Evolutionary conservation across 2,888 invertebrate genomes (phyloP), one percentile per base, ranked within the genome.

Genomic region (Tupiocoris notatus): DNA sequence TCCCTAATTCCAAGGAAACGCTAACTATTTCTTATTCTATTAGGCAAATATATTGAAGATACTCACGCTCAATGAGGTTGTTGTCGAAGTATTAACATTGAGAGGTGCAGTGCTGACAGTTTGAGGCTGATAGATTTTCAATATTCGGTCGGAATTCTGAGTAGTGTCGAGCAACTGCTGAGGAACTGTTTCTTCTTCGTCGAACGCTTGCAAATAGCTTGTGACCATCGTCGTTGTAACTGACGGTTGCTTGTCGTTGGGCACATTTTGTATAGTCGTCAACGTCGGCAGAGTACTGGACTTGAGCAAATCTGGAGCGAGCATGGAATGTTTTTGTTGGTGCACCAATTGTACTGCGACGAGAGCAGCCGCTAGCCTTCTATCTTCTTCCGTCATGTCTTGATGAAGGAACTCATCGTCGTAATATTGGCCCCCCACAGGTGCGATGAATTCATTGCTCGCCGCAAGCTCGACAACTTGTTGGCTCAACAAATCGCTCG

Each of bases 321-420:
- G 61, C 16, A 80, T 75, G 16, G 79, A 77, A 61, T 80, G 79
- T 79, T 88, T 87, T 78, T 88, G 88, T 78, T 88, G 88, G 74
- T 88, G 88, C 74, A 86, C 87, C 17, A 88, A 83, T 81, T 89
- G 89, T 1, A 89, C 88, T 7, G 88, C 88, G 18, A 89, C 88
- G 70, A 89, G 82, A 22, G 89, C 88, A 54, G 88, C 88, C 1
- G 88, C 89, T 77, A 89, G 83, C 82, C 87, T 86, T 70, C 88
- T 83, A 81, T 89, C 89, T 81, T 89, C 89, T 82, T 89, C 87
- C 9, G 87, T 86, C 68, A 87, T 82, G 80, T 86, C 86, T 79
- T 81, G 80, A 21, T 82, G 75, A 68, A 83, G 76, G 54, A 82
- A 76, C 77, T 82, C 81, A 73, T 81, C 81, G 17, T 81, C 81